Evolutionary conservation across 2,113 vertebrate genomes (phyloP).

Genomic region (Cavia porcellus): DNA sequence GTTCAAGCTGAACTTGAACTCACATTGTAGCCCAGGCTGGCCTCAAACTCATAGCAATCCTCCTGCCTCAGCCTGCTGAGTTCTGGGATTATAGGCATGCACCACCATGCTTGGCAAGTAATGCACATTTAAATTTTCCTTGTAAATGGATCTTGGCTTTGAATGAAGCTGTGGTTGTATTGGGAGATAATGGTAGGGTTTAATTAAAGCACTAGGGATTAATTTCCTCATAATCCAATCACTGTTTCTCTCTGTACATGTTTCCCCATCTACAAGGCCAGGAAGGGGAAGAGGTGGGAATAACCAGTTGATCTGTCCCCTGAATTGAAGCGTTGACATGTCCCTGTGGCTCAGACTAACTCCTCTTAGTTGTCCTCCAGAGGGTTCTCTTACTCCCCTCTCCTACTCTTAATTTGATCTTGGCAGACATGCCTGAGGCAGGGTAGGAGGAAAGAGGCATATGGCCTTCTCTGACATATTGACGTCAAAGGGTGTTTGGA

Average conservation of each 20-base stretch:
- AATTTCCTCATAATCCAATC: neutral
- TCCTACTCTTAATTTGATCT: neutral
- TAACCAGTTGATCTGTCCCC: neutral
- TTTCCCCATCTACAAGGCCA: neutral
- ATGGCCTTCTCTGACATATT: slow-evolving; percentile 63
- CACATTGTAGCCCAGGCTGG: too few relatives aligned
- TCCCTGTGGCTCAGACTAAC: neutral
- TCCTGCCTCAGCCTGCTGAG: too few relatives aligned
- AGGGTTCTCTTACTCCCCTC: neutral
- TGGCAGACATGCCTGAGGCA: neutral
- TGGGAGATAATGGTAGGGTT: neutral
- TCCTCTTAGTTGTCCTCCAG: neutral
- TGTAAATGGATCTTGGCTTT: slow-evolving; percentile 9
- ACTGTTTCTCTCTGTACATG: neutral
- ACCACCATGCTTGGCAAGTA: neutral
- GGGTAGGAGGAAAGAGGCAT: slow-evolving; percentile 64
- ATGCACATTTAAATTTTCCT: neutral
- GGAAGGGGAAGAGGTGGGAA: neutral
- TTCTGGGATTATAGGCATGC: too few relatives aligned
- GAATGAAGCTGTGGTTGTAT: neutral
- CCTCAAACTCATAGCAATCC: too few relatives aligned
- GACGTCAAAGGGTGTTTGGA: slow-evolving; percentile 71
- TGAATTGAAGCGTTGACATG: neutral
- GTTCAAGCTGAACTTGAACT: too few relatives aligned
- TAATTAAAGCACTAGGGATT: neutral